Evolutionary conservation across 1,140 invertebrate species (phyloP), one percentile per base, ranked within the genome.

Genomic region (Capitella teleta): DNA sequence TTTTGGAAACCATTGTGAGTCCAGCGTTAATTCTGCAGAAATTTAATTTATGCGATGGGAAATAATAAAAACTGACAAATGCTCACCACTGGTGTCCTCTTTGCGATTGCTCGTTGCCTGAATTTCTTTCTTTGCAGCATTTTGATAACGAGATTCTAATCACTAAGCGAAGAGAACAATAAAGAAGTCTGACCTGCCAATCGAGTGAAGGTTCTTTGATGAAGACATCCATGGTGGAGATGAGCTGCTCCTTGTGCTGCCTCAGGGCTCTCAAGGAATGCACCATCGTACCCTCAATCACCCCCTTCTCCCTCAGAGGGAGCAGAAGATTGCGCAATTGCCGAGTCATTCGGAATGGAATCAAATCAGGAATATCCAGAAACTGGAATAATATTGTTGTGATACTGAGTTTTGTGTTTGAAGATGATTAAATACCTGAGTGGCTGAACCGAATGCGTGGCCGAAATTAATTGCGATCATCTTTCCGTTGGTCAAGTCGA

Each of bases 391-490:
- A n/a, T n/a, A n/a, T n/a, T n/a, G n/a, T n/a, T n/a, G n/a, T n/a
- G n/a, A n/a, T n/a, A n/a, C n/a, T n/a, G n/a, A n/a, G n/a, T n/a
- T n/a, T n/a, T n/a, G n/a, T n/a, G n/a, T n/a, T 1, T 8, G 34
- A 34, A 4, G n/a, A 45, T 25, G 21, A 6, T 24, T 38, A 24
- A 28, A 37, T 52, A 74, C 72, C 66, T 78, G 76, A 25, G 78
- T 81, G 18, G 75, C 78, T 47, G 75, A 74, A 6, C 82, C 84
- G 74, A 87, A 87, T 12, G 82, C 80, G 57, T 79, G 74, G 8
- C 81, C 83, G 74, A 86, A 87, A 72, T 87, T 84, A 51, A 87
- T 86, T 0, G 83, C 84, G 36, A 85, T 67, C 53, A 80, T 66
- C 41, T 61, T 66, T 14, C 83, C 85, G 45, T 76, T 81, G 47